Evolutionary conservation across 1,140 invertebrate genomes (phyloP).

Genomic region (Lordiphosa stackelbergi): DNA sequence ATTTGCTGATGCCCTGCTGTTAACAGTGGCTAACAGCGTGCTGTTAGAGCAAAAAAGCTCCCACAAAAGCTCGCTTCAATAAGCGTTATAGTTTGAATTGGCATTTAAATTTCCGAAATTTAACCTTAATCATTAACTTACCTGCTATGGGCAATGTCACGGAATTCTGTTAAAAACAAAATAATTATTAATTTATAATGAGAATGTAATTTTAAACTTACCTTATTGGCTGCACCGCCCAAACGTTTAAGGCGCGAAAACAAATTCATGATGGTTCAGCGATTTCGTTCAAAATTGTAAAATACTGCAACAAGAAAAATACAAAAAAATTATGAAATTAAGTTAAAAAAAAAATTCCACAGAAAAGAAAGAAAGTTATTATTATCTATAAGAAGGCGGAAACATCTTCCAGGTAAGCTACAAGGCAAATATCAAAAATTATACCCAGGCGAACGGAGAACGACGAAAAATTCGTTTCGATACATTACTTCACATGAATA

Average conservation of each 20-base stretch:
- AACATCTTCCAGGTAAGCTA: no score
- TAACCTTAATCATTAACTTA: conserved; percentile 16
- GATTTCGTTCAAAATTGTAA: background rate
- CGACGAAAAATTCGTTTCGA: no score
- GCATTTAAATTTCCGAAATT: background rate
- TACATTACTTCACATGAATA: no score
- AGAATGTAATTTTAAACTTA: conserved; percentile 7
- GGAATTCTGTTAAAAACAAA: conserved; percentile 41
- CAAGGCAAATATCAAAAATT: no score
- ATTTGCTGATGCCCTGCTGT: no score
- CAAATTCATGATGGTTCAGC: conserved; percentile 36
- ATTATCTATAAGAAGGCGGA: no score
- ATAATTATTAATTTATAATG: background rate
- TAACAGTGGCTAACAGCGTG: background rate
- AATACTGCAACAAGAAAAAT: background rate
- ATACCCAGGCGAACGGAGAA: no score
- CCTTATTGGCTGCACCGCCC: conserved; percentile 31
- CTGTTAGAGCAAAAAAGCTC: background rate
- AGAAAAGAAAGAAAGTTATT: no score
- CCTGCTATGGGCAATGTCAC: conserved; percentile 49
- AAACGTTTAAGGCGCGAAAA: conserved; percentile 50
- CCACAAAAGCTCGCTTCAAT: background rate
- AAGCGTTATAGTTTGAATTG: background rate
- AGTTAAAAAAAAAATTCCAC: background rate
- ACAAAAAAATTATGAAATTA: background rate